Conservation (phyloP, 2,797 vertebrate species). For the Malurus splendens region DNA sequence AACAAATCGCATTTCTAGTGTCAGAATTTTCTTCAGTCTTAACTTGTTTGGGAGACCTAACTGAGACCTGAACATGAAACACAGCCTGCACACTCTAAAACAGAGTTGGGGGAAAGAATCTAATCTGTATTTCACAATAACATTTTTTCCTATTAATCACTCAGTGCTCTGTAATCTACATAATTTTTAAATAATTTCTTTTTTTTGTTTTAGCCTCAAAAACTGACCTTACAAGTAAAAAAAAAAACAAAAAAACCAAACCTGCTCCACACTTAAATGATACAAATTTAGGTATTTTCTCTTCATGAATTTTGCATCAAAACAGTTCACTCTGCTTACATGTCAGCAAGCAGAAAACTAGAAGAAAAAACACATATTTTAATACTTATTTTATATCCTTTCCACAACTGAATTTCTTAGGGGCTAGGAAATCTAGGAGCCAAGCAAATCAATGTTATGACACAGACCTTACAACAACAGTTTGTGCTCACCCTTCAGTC, state of each 20-base stretch:
- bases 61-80: neutral
- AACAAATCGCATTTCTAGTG: neutral
- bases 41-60: neutral
- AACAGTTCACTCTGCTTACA: neutral
- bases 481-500: neutral
- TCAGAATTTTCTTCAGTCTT: neutral
- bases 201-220: neutral
- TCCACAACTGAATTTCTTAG: neutral
- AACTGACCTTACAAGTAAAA: neutral
- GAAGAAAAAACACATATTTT: neutral
- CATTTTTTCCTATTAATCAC: neutral
- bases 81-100: neutral
- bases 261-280: neutral
- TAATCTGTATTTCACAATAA: neutral
- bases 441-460: neutral
- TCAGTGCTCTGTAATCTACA: neutral
- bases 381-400: neutral
- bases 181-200: neutral
- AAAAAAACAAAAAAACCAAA: neutral
- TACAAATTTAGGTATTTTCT: neutral
- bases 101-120: neutral
- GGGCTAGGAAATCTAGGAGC: neutral
- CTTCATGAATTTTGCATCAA: neutral
- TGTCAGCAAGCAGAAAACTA: neutral
- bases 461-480: neutral